phyloP scores from a whole-genome alignment of 2,113 vertebrate genomes.

The Machaerirhynchus nigripectus region DNA sequence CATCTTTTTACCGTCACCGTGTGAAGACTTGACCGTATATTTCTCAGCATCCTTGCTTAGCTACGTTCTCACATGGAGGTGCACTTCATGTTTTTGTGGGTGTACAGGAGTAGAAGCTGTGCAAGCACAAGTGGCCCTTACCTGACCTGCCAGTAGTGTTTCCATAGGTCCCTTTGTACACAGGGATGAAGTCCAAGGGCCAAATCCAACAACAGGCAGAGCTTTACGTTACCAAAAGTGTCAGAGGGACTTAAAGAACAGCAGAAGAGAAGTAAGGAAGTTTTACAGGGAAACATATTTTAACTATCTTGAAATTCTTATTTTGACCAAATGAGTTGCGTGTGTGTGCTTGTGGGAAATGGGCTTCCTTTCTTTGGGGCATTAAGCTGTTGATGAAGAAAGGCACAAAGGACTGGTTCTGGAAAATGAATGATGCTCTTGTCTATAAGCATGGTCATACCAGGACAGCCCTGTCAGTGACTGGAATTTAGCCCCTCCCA shows the following conservation, averaged over 20 bases:
- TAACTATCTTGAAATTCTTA: background rate
- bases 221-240: background rate
- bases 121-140: background rate
- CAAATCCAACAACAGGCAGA: background rate
- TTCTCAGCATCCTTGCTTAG: background rate
- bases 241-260: background rate
- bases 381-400: background rate
- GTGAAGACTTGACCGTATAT: background rate
- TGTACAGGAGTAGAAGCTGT: background rate
- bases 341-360: background rate
- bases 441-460: background rate
- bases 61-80: background rate
- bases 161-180: background rate
- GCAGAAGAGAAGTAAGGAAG: background rate
- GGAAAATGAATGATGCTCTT: slow-evolving; percentile 37
- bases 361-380: background rate
- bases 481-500: background rate
- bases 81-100: background rate
- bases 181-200: background rate
- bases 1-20: background rate
- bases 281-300: background rate
- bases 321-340: rapidly evolving
- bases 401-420: background rate
- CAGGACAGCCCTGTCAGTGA: background rate
- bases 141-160: background rate